phyloP scores from a whole-genome alignment of 2,797 vertebrate genomes.

The Anguilla pacifica region DNA sequence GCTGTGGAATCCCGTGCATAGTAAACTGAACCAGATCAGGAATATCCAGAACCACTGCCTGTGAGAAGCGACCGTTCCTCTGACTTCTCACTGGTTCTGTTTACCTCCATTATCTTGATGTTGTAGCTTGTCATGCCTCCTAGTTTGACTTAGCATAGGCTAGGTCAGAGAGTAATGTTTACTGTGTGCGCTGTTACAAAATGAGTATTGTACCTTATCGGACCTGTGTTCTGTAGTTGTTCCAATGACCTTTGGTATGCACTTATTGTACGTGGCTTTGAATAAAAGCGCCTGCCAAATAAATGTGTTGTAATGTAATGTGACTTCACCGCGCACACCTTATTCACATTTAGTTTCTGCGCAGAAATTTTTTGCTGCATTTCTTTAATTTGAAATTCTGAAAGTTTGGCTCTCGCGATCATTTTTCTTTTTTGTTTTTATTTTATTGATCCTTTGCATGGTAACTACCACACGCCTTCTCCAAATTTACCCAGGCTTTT shows the following conservation, averaged over 20 bases:
- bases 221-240: too few species aligned
- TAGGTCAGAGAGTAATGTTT: too few species aligned
- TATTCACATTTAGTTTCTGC: neutral
- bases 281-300: too few species aligned
- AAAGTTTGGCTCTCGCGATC: too few species aligned
- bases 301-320: too few species aligned
- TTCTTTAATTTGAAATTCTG: neutral
- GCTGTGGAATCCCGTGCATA: neutral
- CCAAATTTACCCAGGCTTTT: slow-evolving; percentile 20
- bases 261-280: too few species aligned
- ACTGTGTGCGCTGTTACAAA: too few species aligned
- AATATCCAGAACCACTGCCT: neutral
- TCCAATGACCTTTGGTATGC: too few species aligned
- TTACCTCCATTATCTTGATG: too few species aligned
- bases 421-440: neutral
- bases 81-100: neutral
- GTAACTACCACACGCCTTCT: slow-evolving; percentile 23
- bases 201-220: too few species aligned
- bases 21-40: neutral
- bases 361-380: neutral
- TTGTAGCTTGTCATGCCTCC: too few species aligned
- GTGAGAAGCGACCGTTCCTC: neutral
- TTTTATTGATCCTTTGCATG: slow-evolving; percentile 23
- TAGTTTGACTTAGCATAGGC: too few species aligned
- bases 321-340: neutral